Base-by-base conservation (phyloP, 2,113 vertebrate species). In the Colinus virginianus region DNA sequence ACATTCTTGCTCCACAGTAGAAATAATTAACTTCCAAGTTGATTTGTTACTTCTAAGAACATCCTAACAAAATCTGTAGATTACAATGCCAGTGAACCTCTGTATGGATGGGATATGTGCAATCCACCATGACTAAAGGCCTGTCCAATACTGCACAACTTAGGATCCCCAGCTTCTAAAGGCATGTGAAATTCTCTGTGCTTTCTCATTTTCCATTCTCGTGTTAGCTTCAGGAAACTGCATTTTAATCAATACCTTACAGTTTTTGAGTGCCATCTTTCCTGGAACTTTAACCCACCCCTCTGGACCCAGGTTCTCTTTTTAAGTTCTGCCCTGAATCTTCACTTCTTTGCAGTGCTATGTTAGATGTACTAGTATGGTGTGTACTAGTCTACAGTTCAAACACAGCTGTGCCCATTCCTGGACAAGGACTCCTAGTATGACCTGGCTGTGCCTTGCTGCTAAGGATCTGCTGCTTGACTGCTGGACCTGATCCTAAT, bases 401-500 rank as follows among this genome's bases (percentile, higher is more conserved):
- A 94, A 95, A 94, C 82, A 87, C 81, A 96, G 90, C 90, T 92
- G 80, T 74, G 69, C 23, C 69, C 38, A 55, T 49, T 34, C 36
- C 56, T 87, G 69, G 72, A 20, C 56, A 78, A 67, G 88, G 30
- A 53, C 78, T 95, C n/a, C 49, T 30, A n/a, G 9, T 7, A 62
- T 90, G 88, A 95, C 90, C 88, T 69, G 56, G 70, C 25, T n/a
- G 38, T 63, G 38, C 38, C 61, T 18, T 40, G 61, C 10, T 28
- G 26, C 16, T 63, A 40, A 63, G 36, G 26, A 63, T 38, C 19
- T 76, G 25, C 22, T n/a, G 70, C 53, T 46, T 82, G 90, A 94
- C 78, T n/a, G 20, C 58, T 66, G 70, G 56, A 89, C 62, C 70
- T 17, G 5, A 90, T 67, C 51, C 28, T 78, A 13, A 48, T 28